These are phyloP conservation scores for Calypte anna DNA, from an alignment of 2,113 vertebrate species.

Conservation along the genomic window DNA sequence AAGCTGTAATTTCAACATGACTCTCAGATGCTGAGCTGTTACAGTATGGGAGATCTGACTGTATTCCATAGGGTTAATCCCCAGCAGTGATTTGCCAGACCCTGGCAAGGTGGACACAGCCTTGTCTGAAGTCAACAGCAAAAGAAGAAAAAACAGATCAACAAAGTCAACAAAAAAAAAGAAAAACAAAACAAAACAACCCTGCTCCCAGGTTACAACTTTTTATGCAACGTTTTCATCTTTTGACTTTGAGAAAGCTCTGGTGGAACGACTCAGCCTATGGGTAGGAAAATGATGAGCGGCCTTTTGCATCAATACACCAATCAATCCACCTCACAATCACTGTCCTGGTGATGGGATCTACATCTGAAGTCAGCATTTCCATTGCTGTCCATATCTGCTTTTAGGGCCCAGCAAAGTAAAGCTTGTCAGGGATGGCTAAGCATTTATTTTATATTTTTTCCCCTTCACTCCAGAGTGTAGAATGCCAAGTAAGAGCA, in stretches of 20 bases:
- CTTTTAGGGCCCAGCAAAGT: background rate
- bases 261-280: constrained; percentile 48
- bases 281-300: constrained; percentile 61
- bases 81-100: background rate
- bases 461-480: background rate
- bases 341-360: background rate
- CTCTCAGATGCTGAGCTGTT: background rate
- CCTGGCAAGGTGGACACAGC: constrained; percentile 32
- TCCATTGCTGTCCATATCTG: background rate
- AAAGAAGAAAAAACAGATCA: background rate
- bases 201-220: background rate
- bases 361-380: constrained; percentile 47
- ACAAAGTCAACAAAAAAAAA: background rate
- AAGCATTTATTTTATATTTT: background rate
- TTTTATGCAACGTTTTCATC: background rate
- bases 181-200: background rate
- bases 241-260: constrained; percentile 41
- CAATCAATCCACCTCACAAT: constrained; percentile 54
- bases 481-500: rapidly evolving
- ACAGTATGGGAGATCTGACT: background rate
- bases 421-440: background rate
- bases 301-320: constrained; percentile 42
- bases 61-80: background rate
- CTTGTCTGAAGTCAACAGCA: background rate
- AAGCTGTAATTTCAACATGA: background rate